These are phyloP conservation scores for Tetragonula clypearis DNA, from an alignment of 1,140 invertebrate species.

Conservation along the genomic window DNA sequence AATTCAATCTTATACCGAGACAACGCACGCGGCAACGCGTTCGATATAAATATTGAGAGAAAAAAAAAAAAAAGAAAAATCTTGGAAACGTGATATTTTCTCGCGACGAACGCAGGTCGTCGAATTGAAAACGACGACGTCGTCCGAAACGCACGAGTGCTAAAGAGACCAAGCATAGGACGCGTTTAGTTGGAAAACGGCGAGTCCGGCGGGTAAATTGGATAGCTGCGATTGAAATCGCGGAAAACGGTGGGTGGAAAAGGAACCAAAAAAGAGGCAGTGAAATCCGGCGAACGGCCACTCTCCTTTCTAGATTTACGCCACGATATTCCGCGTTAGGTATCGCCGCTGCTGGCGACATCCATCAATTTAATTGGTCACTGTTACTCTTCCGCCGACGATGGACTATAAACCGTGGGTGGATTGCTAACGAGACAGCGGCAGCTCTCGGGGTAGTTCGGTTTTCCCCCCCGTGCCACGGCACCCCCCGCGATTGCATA, in stretches of 20 bases:
- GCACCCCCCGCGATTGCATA: slow-evolving; percentile 72
- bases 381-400: slow-evolving; percentile 82
- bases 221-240: slow-evolving; percentile 19
- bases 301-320: slow-evolving; percentile 36
- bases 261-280: not conserved
- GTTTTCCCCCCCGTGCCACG: slow-evolving; percentile 60
- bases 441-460: slow-evolving; percentile 71
- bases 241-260: not conserved
- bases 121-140: not conserved
- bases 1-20: too few species aligned
- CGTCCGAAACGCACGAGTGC: not conserved
- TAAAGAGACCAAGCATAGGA: not conserved
- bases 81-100: not conserved
- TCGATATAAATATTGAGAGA: too few species aligned
- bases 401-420: slow-evolving; percentile 80
- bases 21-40: too few species aligned
- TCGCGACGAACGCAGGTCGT: not conserved
- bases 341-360: slow-evolving; percentile 73
- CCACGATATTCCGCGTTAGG: slow-evolving; percentile 72
- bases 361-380: slow-evolving; percentile 83
- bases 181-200: not conserved
- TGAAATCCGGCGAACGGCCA: slow-evolving; percentile 2
- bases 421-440: slow-evolving; percentile 80
- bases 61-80: too few species aligned
- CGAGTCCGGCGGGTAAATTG: not conserved